Evolutionary conservation across 2,888 invertebrate species (phyloP), one percentile per base, ranked within the genome.

Genomic region (Podotricha telesiphe): DNA sequence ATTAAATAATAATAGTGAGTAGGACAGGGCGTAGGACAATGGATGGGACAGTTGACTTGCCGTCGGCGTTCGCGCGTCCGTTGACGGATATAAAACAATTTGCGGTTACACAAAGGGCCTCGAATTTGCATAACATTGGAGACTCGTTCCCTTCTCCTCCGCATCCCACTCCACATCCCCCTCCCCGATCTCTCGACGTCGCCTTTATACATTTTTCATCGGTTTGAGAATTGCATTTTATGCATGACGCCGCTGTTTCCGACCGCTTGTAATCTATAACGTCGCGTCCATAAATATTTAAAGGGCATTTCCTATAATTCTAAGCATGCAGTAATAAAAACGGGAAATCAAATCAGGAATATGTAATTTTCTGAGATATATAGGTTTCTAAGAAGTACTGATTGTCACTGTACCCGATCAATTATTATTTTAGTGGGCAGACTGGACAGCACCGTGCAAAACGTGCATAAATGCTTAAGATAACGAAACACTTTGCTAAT

Each of bases 121-220:
- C 22, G 42, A 2, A 61, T 62, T 67, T 62, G 20, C 62, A 61
- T 67, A 67, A 55, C 50, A 51, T 50, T 40, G 28, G 17, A 42
- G 22, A 22, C 45, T 28, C 7, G 7, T 1, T 1, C 15, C 1
- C 50, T 11, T 10, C n/a, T 8, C 40, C 6, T 2, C 1, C 37
- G 28, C 3, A 28, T 2, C 19, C 17, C 56, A 1, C 17, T 11
- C 37, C n/a, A 10, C 10, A 6, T 20, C 17, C 20, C 28, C 15
- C 45, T 1, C 42, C 42, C 17, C 47, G 47, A 53, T 34, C 34
- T 53, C 34, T 17, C 34, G 53, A 34, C 65, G 55, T 19, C 28
- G 53, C 45, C 65, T 55, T 65, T 45, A 65, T 65, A 65, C 42
- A 65, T 65, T 55, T 55, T 55, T 45, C 55, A 65, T 55, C 65